These are phyloP conservation scores for Phania funesta DNA, from an alignment of 2,888 invertebrate genomes.

Conservation along the genomic window DNA sequence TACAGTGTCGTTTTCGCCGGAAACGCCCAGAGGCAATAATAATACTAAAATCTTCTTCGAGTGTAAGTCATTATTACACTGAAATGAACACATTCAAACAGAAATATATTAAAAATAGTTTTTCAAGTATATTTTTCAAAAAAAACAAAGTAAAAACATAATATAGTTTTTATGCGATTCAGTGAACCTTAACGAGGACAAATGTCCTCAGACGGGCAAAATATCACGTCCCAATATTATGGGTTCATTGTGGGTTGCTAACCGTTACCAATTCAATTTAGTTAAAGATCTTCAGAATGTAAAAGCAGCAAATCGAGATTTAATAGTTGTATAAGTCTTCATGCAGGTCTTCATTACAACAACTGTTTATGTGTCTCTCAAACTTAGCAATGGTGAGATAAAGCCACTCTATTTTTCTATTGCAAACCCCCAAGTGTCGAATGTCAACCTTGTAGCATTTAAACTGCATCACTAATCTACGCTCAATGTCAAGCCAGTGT, in stretches of 20 bases:
- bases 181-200: conserved; percentile 28
- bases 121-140: not conserved
- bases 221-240: not conserved
- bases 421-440: conserved; percentile 45
- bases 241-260: conserved; percentile 23
- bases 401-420: conserved; percentile 35
- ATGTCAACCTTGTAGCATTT: conserved; percentile 23
- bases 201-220: conserved; percentile 20
- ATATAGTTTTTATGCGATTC: conserved; percentile 28
- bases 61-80: conserved; percentile 43
- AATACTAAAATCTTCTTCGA: not conserved
- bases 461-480: conserved; percentile 20
- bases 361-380: not conserved
- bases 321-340: not conserved
- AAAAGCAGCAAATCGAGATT: conserved; percentile 18
- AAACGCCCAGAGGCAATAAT: too few species aligned
- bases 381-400: not conserved
- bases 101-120: conserved; percentile 41
- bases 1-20: too few species aligned
- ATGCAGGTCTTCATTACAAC: conserved; percentile 16
- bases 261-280: conserved; percentile 41
- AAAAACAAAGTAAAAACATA: conserved; percentile 21
- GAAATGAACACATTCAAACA: conserved; percentile 47
- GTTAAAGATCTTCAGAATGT: not conserved
- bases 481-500: conserved; percentile 58